Conservation (phyloP, 2,113 vertebrate genomes). For the Cinclus cinclus region DNA sequence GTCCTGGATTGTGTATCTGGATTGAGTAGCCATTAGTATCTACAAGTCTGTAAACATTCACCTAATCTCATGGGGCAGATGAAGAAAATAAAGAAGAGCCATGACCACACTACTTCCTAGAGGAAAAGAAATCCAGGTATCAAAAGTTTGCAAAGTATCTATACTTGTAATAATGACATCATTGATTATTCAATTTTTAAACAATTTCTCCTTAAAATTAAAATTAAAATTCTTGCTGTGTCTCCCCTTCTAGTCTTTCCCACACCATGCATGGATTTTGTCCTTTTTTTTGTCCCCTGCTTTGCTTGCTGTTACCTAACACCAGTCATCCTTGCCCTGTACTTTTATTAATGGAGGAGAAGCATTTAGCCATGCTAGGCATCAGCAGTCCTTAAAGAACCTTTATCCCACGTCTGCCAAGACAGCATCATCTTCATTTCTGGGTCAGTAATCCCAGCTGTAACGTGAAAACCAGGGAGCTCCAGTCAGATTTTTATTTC, state of each 20-base stretch:
- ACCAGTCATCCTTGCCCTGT: background rate
- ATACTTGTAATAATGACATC: background rate
- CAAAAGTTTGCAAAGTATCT: background rate
- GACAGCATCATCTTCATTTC: background rate
- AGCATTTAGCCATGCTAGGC: background rate
- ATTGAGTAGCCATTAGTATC: background rate
- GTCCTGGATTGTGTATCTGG: background rate
- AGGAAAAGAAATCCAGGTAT: background rate
- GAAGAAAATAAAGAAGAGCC: background rate
- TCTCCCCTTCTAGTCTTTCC: background rate
- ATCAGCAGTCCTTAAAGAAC: conserved; percentile 18
- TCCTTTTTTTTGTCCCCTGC: background rate
- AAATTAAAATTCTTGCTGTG: background rate
- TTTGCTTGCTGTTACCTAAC: background rate
- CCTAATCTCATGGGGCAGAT: background rate
- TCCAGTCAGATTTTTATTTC: background rate
- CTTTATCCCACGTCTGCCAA: conserved; percentile 11
- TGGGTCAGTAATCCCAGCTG: conserved; percentile 4
- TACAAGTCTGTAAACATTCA: background rate
- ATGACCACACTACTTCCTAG: background rate
- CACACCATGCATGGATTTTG: background rate
- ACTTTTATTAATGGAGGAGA: background rate
- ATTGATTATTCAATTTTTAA: background rate
- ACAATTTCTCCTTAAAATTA: background rate
- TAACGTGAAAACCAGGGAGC: background rate